These are phyloP conservation scores for Pollenia amentaria DNA, from an alignment of 2,888 invertebrate species.

Conservation along the genomic window DNA sequence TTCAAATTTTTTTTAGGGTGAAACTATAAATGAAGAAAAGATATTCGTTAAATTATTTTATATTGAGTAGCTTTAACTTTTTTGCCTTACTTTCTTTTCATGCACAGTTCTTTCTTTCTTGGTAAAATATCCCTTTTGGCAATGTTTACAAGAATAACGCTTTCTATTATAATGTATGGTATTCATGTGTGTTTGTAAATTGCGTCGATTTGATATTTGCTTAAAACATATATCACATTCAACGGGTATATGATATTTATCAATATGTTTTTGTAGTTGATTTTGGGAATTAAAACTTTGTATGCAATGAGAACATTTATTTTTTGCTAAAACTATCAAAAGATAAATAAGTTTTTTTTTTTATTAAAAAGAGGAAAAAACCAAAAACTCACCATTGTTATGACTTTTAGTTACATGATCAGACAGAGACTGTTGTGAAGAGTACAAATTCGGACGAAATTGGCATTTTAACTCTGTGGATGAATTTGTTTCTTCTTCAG, in stretches of 20 bases:
- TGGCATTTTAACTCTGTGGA: constrained; percentile 77
- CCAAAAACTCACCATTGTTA: constrained; percentile 81
- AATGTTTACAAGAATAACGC: constrained; percentile 80
- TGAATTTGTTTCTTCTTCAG: too few species aligned
- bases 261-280: too few species aligned
- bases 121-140: constrained; percentile 82
- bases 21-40: too few species aligned
- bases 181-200: constrained; percentile 79
- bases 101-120: constrained; percentile 81
- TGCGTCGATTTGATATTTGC: constrained; percentile 77
- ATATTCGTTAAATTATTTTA: too few species aligned
- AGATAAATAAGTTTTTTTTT: background rate
- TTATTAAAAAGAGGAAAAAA: background rate
- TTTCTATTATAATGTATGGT: constrained; percentile 81
- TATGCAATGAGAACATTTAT: constrained; percentile 79
- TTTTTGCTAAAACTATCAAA: constrained; percentile 77
- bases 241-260: too few species aligned
- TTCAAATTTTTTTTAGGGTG: too few species aligned
- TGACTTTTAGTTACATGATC: constrained; percentile 83
- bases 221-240: too few species aligned
- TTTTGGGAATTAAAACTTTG: too few species aligned
- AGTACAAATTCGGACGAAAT: constrained; percentile 81
- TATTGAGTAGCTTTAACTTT: too few species aligned
- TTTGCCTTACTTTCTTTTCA: constrained; percentile 78
- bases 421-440: constrained; percentile 82